These are phyloP conservation scores for Trilocha varians DNA, from an alignment of 2,888 invertebrate species.

Conservation along the genomic window DNA sequence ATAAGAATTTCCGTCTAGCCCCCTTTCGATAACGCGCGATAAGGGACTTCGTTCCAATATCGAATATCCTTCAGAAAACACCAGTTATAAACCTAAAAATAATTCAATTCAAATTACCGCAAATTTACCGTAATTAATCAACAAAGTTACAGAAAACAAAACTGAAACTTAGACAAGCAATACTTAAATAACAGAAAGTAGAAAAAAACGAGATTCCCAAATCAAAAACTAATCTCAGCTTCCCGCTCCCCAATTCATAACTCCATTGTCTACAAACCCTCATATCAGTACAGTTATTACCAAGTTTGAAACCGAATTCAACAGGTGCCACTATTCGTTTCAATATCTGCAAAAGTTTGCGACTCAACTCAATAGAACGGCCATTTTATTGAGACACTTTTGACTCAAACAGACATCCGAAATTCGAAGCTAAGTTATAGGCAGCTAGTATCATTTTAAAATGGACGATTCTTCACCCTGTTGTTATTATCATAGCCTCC, in stretches of 20 bases:
- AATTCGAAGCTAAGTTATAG: conserved; percentile 10
- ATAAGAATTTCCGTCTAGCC: too few relatives aligned
- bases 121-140: too few relatives aligned
- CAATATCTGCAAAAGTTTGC: conserved; percentile 70
- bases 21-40: too few relatives aligned
- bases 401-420: neutral
- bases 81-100: too few relatives aligned
- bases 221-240: neutral
- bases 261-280: conserved; percentile 20
- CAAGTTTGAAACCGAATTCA: conserved; percentile 55
- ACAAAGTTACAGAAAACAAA: too few relatives aligned
- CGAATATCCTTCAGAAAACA: too few relatives aligned
- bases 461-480: conserved; percentile 51
- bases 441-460: conserved; percentile 30
- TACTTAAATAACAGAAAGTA: neutral
- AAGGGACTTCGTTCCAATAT: too few relatives aligned
- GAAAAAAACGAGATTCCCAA: neutral
- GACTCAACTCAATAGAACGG: conserved; percentile 62
- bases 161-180: too few relatives aligned
- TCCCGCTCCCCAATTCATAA: neutral
- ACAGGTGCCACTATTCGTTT: conserved; percentile 70
- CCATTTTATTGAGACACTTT: conserved; percentile 32
- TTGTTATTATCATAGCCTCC: conserved; percentile 59
- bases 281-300: conserved; percentile 42
- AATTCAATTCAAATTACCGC: too few relatives aligned